These are phyloP conservation scores for Corythornis vintsioides DNA, from an alignment of 2,113 vertebrate genomes.

Conservation along the genomic window DNA sequence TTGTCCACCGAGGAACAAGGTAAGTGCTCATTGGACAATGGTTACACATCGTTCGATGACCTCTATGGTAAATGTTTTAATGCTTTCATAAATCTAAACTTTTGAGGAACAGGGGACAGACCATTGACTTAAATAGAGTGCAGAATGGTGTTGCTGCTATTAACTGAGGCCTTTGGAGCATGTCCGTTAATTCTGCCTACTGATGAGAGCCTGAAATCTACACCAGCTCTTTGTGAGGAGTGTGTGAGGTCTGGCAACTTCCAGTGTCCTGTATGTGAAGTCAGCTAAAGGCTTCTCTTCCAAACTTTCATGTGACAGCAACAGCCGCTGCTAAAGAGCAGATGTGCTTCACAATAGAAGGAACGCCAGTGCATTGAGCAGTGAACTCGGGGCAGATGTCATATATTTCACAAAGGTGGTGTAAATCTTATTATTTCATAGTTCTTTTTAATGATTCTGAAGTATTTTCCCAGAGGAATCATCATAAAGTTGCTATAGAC, in stretches of 20 bases:
- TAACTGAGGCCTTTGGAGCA: not conserved
- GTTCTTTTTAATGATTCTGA: not conserved
- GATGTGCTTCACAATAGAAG: not conserved
- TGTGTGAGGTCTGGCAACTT: not conserved
- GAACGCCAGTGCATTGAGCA: not conserved
- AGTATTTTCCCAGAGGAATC: not conserved
- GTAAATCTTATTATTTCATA: not conserved
- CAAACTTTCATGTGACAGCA: not conserved
- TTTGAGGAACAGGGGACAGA: not conserved
- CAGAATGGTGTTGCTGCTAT: not conserved
- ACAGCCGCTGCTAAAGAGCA: not conserved
- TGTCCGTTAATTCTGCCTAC: not conserved
- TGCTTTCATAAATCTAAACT: not conserved
- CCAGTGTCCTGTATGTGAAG: not conserved
- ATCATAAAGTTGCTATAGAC: not conserved
- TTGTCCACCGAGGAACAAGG: not conserved
- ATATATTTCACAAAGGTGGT: not conserved
- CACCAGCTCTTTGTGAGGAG: not conserved
- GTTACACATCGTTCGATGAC: not conserved
- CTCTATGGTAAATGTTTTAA: not conserved
- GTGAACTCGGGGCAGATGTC: not conserved
- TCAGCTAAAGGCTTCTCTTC: not conserved
- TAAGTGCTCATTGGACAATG: not conserved
- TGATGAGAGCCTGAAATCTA: not conserved
- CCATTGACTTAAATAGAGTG: not conserved